Percentiles rank a stretch among this genome's conserved stretches.
Conservation (phyloP, 1,140 invertebrate species). For the Brachionus paranguensis region DNA sequence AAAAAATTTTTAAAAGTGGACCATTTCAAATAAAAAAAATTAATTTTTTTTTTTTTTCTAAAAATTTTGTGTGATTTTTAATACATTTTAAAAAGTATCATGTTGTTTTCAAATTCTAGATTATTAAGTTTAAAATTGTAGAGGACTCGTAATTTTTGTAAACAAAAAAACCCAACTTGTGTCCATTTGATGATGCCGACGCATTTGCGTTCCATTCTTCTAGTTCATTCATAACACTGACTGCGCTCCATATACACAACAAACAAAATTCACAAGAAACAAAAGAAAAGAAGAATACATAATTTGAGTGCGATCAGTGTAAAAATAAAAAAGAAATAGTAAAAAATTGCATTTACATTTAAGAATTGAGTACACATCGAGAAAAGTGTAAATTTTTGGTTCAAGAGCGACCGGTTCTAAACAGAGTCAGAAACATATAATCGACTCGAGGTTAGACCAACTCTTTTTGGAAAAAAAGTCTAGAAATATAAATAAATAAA, state of each 20-base stretch:
- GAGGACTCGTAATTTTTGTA: not conserved
- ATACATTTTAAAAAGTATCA: not conserved
- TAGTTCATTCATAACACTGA: not conserved
- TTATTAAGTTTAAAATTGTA: not conserved
- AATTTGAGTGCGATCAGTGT: not conserved
- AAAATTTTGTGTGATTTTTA: not conserved
- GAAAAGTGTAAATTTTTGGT: not conserved
- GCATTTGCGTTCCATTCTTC: not conserved
- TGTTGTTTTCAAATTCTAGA: not conserved
- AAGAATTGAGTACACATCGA: not conserved
- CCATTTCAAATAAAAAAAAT: conserved; percentile 9
- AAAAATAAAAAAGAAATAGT: not conserved
- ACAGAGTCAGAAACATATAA: not conserved
- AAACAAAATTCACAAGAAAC: not conserved
- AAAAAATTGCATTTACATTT: not conserved
- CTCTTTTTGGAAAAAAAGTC: not conserved
- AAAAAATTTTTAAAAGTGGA: conserved; percentile 13
- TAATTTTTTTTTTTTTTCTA: not conserved
- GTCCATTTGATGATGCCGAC: not conserved
- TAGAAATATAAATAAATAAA: not conserved
- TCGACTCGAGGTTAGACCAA: not conserved
- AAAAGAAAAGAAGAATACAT: not conserved
- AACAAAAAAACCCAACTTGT: not conserved
- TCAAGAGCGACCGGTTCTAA: not conserved
- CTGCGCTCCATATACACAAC: not conserved